Conservation (phyloP, 2,797 vertebrate species). For the Acrocephalus scirpaceus region DNA sequence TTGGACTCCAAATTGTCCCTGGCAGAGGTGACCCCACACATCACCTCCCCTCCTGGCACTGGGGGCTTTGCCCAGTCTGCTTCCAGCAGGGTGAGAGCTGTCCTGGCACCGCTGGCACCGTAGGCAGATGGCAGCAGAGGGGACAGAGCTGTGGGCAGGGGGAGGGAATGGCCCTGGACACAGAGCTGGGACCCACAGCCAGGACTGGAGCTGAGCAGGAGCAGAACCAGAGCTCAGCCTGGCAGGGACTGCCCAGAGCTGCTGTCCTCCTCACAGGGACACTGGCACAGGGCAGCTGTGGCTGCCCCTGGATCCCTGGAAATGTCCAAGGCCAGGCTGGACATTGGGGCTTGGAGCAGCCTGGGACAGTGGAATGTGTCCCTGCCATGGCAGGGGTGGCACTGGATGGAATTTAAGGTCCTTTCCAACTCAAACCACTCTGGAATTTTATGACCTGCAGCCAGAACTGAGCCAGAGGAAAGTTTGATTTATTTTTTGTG, state of each 20-base stretch:
- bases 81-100: neutral
- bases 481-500: neutral
- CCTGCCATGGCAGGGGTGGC: neutral
- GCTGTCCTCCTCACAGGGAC: neutral
- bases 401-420: neutral
- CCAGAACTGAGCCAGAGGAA: rapidly evolving
- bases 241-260: neutral
- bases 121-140: neutral
- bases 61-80: neutral
- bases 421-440: neutral
- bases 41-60: neutral
- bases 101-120: rapidly evolving
- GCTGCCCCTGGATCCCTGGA: neutral
- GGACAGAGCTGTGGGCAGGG: neutral
- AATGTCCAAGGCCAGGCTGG: neutral
- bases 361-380: neutral
- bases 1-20: neutral
- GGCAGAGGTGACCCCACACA: neutral
- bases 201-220: neutral
- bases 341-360: neutral
- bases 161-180: neutral
- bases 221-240: neutral
- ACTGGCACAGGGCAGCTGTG: neutral
- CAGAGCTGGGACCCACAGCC: neutral
- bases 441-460: neutral